Percentiles rank a stretch among this genome's conserved stretches.
Evolutionary conservation across 92 coral and sea anemone species (phyloP).

Genomic region (Nematostella vectensis): DNA sequence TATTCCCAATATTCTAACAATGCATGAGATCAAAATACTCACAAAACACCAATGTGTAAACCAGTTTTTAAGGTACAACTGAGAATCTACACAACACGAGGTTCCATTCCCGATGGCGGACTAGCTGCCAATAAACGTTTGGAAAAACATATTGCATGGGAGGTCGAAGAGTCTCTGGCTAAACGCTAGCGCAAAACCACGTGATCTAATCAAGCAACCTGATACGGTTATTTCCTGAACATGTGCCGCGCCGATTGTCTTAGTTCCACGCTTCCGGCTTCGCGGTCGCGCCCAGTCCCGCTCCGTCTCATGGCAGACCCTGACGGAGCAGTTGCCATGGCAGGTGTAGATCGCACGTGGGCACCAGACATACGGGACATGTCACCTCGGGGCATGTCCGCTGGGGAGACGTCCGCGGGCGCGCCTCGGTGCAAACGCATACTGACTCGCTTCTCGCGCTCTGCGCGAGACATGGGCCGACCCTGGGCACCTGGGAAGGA

Average conservation of each 20-base stretch:
- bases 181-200: too few relatives aligned
- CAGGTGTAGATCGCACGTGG: slow-evolving; percentile 88
- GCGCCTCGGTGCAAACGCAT: slow-evolving; percentile 83
- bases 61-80: too few relatives aligned
- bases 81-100: too few relatives aligned
- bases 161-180: too few relatives aligned
- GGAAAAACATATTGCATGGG: too few relatives aligned
- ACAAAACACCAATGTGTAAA: too few relatives aligned
- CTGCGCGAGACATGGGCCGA: slow-evolving; percentile 86
- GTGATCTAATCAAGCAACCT: too few relatives aligned
- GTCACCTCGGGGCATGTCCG: slow-evolving; percentile 76
- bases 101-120: too few relatives aligned
- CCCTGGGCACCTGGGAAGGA: slow-evolving; percentile 51
- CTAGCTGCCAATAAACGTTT: too few relatives aligned
- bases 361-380: slow-evolving; percentile 99
- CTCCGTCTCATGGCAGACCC: slow-evolving; percentile 63
- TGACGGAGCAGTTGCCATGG: slow-evolving; percentile 76
- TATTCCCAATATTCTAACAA: too few relatives aligned
- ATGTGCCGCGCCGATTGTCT: slow-evolving; percentile 24
- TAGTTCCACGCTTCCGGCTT: slow-evolving; percentile 72
- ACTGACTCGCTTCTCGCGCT: slow-evolving; percentile 84
- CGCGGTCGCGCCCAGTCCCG: slow-evolving; percentile 77
- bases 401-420: slow-evolving; percentile 64
- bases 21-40: too few relatives aligned
- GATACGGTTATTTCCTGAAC: too few relatives aligned